Evolutionary conservation across 2,888 invertebrate genomes (phyloP), one percentile per base, ranked within the genome.

Genomic region (Ormyrus nitidulus): DNA sequence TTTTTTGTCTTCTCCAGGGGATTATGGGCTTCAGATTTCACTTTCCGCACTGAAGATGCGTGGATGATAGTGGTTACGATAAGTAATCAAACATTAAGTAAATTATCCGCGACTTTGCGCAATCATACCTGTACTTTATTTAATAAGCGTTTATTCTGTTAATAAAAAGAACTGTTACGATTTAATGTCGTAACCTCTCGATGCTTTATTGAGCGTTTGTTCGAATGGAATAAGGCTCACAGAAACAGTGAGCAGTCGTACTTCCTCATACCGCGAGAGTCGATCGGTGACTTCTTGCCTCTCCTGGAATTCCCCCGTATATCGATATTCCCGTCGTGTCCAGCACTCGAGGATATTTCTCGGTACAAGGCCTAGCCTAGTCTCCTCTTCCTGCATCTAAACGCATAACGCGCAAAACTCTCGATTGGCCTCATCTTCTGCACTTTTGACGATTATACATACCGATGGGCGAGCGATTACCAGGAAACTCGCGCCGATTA

Each of bases 381-480:
- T 48, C 56, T 49, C 58, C 58, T 68, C 59, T 75, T 61, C 59
- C 56, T 49, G 53, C 56, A 7, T 6, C 5, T 48, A 48, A 58
- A 10, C 53, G 8, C 53, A 62, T 68, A 19, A 34, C 34, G 34
- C 7, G 34, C 11, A 68, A 66, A 61, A 78, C 54, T 66, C 69
- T 73, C 73, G 7, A 53, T 51, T 62, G 51, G 51, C 51, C 11
- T 71, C 19, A 13, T 49, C 34, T 1, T 6, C 34, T 19, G 11
- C 46, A 44, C n/a, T 61, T 51, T 49, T 54, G 59, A 48, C 46
- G 44, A 54, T 62, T 69, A 46, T 62, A 68, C 56, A 69, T 13
- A 66, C 34, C 46, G 19, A n/a, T 85, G 85, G 86, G 81, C 84
- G 86, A 86, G 83, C 84, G 86, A 85, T 86, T 86, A 34, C 87